Conservation (phyloP, 35 echinoderm and acorn worm species). For the Lytechinus variegatus region DNA sequence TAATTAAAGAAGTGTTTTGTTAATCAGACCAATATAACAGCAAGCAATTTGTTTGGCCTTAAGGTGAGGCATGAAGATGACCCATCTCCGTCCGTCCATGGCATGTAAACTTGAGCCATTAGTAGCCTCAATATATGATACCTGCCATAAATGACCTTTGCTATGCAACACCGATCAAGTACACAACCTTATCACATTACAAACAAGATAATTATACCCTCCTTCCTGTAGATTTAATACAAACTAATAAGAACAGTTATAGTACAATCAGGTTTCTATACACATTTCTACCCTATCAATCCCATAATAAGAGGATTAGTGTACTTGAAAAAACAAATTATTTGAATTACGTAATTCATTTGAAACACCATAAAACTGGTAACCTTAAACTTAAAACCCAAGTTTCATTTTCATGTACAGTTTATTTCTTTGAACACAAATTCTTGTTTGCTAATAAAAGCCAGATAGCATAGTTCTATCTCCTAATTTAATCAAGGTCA, state of each 20-base stretch:
- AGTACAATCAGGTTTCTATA: neutral
- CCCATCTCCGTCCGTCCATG: neutral
- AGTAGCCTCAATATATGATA: conserved; percentile 4
- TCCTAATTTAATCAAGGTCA: neutral
- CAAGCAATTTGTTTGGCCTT: neutral
- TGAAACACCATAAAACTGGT: neutral
- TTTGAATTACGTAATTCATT: conserved; percentile 4
- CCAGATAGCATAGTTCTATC: neutral
- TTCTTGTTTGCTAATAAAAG: neutral
- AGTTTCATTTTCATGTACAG: neutral
- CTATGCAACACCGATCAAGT: neutral
- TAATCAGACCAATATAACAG: neutral
- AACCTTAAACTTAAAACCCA: neutral
- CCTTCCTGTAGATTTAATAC: neutral
- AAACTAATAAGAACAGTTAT: conserved; percentile 3
- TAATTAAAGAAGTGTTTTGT: neutral
- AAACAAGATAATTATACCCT: neutral
- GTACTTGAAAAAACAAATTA: neutral
- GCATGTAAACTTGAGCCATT: neutral
- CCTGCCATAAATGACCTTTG: neutral
- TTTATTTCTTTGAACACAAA: neutral
- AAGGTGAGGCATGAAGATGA: neutral
- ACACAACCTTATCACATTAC: conserved; percentile 5
- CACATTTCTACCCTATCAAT: neutral
- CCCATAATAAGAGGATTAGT: neutral